Conservation (phyloP, 2,888 invertebrate species). For the Apodemia zela region DNA sequence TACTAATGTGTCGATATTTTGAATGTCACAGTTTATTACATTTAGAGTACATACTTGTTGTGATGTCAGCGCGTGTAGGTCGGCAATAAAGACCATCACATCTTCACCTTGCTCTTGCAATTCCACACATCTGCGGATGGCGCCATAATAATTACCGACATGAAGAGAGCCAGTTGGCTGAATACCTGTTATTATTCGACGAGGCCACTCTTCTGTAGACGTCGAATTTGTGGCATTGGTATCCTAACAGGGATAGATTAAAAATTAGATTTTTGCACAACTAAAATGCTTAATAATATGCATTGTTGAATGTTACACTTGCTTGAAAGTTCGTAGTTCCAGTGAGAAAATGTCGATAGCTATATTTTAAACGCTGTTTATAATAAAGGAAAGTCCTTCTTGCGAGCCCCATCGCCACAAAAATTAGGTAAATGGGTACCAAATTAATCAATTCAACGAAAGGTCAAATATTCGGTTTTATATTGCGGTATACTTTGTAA, state of each 20-base stretch:
- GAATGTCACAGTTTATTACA: too few species aligned
- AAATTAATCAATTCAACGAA: too few species aligned
- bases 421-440: neutral
- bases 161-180: slow-evolving; percentile 98
- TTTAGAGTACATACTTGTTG: slow-evolving; percentile 81
- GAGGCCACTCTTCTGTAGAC: slow-evolving; percentile 59
- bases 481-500: neutral
- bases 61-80: slow-evolving; percentile 94
- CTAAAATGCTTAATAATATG: neutral
- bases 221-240: neutral
- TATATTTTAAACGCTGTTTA: slow-evolving; percentile 11
- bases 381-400: neutral
- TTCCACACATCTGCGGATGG: slow-evolving; percentile 91
- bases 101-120: slow-evolving; percentile 87
- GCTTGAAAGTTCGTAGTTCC: neutral
- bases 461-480: neutral
- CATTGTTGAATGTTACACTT: neutral
- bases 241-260: neutral
- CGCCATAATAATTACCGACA: slow-evolving; percentile 98
- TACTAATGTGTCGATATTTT: too few species aligned
- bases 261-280: neutral
- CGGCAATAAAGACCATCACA: slow-evolving; percentile 91
- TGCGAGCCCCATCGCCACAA: neutral
- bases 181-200: slow-evolving; percentile 93
- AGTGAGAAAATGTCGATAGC: neutral